Conservation (phyloP, 1,140 invertebrate genomes). For the Lordiphosa clarofinis region DNA sequence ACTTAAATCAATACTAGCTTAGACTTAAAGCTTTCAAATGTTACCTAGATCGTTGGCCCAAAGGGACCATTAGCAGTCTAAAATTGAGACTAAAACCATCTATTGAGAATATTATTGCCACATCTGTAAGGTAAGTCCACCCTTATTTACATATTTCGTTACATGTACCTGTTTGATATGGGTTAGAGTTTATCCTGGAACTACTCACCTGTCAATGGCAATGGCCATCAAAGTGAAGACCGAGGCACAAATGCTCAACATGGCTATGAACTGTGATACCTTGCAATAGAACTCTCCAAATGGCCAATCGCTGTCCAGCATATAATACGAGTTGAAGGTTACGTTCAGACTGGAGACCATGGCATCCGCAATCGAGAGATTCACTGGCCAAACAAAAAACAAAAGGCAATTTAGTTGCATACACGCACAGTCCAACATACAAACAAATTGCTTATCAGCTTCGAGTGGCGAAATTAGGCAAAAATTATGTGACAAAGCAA, state of each 20-base stretch:
- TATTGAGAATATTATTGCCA: no score
- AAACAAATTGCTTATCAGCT: conserved; percentile 23
- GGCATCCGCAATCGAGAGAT: conserved; percentile 95
- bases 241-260: conserved; percentile 93
- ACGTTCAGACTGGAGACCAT: conserved; percentile 97
- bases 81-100: no score
- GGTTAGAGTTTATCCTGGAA: no score
- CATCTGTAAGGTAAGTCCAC: background rate
- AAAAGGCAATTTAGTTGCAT: conserved; percentile 1
- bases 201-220: conserved; percentile 94
- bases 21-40: no score
- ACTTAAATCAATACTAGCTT: no score
- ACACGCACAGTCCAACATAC: background rate
- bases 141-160: background rate
- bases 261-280: conserved; percentile 94
- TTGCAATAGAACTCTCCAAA: conserved; percentile 97
- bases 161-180: no score
- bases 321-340: conserved; percentile 95
- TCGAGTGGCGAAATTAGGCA: conserved; percentile 20
- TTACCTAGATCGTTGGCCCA: no score
- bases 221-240: conserved; percentile 98
- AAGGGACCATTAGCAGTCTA: no score
- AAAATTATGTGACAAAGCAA: conserved; percentile 40
- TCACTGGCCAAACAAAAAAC: conserved; percentile 83
- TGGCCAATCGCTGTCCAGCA: conserved; percentile 95